phyloP scores from a whole-genome alignment of 2,888 invertebrate species.

The Actias luna region DNA sequence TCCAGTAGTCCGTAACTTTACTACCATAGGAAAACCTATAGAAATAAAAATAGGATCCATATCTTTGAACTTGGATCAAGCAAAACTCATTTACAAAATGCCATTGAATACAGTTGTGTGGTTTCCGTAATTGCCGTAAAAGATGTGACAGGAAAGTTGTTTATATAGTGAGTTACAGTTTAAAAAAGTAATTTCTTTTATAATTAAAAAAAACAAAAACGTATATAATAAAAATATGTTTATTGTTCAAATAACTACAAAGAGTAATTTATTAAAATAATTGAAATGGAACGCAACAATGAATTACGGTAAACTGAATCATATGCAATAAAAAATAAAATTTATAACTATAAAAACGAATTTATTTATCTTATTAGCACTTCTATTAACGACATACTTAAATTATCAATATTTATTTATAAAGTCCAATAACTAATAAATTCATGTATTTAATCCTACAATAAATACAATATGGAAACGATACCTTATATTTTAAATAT shows the following conservation, averaged over 20 bases:
- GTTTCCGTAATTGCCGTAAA: too few relatives aligned
- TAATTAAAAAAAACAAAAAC: not conserved
- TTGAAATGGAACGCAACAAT: constrained; percentile 1
- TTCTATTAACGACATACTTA: not conserved
- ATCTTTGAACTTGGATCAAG: too few relatives aligned
- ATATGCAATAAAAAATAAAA: not conserved
- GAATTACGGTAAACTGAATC: not conserved
- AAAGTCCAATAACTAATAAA: not conserved
- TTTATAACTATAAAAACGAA: not conserved
- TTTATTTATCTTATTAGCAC: not conserved
- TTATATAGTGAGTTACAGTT: too few relatives aligned
- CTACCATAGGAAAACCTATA: too few relatives aligned
- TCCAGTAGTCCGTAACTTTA: too few relatives aligned
- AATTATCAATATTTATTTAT: not conserved
- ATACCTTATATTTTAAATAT: not conserved
- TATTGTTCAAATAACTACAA: not conserved
- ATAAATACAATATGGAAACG: not conserved
- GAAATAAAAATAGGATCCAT: too few relatives aligned
- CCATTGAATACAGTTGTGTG: too few relatives aligned
- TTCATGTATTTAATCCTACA: not conserved
- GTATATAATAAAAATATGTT: not conserved
- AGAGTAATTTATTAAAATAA: not conserved
- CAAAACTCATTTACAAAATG: too few relatives aligned
- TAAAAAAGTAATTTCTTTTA: not conserved
- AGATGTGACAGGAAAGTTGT: too few relatives aligned